These are phyloP conservation scores for Chloroceryle amazona DNA, from an alignment of 2,797 vertebrate genomes.

Conservation along the genomic window DNA sequence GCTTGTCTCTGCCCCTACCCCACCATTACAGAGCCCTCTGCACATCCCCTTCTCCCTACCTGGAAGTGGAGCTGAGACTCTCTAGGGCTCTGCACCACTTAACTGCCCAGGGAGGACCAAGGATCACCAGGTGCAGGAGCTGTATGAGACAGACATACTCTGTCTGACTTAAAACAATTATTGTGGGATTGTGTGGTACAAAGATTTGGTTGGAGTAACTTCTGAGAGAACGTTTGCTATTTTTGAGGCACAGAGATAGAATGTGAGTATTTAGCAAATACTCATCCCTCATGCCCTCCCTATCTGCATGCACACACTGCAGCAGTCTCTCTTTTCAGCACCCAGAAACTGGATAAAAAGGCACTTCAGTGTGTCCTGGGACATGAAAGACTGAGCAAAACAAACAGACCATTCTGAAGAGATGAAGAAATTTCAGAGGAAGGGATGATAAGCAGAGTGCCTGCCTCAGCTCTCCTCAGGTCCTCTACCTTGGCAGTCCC, in stretches of 20 bases:
- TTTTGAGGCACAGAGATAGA: background rate
- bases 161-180: background rate
- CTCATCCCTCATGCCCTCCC: background rate
- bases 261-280: background rate
- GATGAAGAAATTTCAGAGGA: background rate
- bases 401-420: background rate
- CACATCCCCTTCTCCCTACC: background rate
- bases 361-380: background rate
- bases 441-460: background rate
- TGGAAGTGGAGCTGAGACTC: background rate
- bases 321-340: background rate
- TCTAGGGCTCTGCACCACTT: background rate
- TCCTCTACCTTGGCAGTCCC: background rate
- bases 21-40: background rate
- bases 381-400: background rate
- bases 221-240: background rate
- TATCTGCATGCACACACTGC: fast-evolving
- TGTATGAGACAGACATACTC: fast-evolving
- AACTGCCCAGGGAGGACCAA: background rate
- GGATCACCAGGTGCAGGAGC: background rate
- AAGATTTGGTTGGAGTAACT: background rate
- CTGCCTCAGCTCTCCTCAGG: background rate
- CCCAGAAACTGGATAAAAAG: background rate
- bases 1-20: background rate
- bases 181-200: background rate